Evolutionary conservation across 2,113 vertebrate species (phyloP).

Genomic region (Nothocercus nigrocapillus): DNA sequence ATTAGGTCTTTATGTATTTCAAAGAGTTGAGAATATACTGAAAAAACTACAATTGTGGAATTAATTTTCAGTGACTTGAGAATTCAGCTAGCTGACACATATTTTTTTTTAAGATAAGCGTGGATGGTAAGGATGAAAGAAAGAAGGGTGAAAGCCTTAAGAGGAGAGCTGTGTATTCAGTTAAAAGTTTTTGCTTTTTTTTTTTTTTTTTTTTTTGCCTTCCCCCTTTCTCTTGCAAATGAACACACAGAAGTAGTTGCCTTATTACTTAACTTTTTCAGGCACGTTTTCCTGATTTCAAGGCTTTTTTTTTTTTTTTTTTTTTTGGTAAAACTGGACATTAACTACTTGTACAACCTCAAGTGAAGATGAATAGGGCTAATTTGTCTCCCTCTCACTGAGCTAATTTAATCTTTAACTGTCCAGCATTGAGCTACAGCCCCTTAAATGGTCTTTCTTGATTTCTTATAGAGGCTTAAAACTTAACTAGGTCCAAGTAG

Average conservation of each 20-base stretch:
- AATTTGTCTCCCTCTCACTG: neutral
- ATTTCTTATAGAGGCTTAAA: neutral
- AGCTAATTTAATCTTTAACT: slow-evolving; percentile 15
- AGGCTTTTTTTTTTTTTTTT: neutral
- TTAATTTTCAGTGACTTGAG: slow-evolving; percentile 52
- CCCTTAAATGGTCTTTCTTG: neutral
- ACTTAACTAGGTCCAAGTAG: neutral
- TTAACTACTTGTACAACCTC: neutral
- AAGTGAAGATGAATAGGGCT: neutral
- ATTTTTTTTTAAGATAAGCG: slow-evolving; percentile 31
- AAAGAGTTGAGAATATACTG: neutral
- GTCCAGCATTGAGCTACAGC: neutral
- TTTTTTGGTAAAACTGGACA: neutral
- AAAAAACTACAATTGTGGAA: slow-evolving; percentile 42
- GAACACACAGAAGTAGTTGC: neutral
- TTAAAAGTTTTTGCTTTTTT: neutral
- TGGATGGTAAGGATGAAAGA: neutral
- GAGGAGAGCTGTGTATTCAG: neutral
- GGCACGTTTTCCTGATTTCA: neutral
- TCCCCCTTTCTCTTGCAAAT: neutral
- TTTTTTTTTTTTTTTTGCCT: neutral
- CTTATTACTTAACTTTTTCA: neutral
- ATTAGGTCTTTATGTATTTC: slow-evolving; percentile 54
- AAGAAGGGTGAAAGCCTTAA: neutral
- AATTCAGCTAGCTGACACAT: slow-evolving; percentile 42